Base-by-base conservation (phyloP, 2,113 vertebrate genomes). In the Corvus cornix region DNA sequence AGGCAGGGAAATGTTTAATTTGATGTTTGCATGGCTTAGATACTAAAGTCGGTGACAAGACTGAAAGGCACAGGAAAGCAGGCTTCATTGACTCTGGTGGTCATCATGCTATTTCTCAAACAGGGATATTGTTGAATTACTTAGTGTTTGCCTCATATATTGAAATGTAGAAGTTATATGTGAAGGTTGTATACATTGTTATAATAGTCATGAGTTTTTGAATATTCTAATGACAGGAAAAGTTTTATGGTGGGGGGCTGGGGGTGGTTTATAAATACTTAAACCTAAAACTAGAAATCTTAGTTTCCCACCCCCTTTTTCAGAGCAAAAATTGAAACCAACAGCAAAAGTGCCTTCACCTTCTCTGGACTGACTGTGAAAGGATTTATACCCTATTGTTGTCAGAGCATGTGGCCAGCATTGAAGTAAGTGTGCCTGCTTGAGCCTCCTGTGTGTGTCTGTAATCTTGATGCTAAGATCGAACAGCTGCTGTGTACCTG, bases 401-500 rank as follows among this genome's bases (percentile, higher is more conserved):
- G 81, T 93, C 74, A 86, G 67, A 87, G 52, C 58, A 93, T 85
- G 94, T 93, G 91, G 95, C 76, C 60, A 79, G 91, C 91, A 96
- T 90, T 88, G 69, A 95, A 96, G 95, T 93, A 89, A 96, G 51
- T 58, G 69, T 79, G 53, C 44, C 55, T 95, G 81, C 78, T 91
- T 89, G 76, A 90, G 88, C 84, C 87, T 64, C 39, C 5, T 55
- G 6, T 95, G 75, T 89, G 48, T 58, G 43, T 77, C 64, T 0
- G 1, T 90, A 95, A 93, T 92, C 80, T 78, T 94, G 95, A 92
- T 84, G 92, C 31, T 84, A 84, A 93, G 93, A 96, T 90, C 93
- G 88, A 96, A 70, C 76, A 88, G 92, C 88, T 96, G 86, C 93
- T 95, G 82, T 81, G 70, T 96, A 97, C 81, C 92, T 95, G 84